Percentiles rank a stretch among this genome's conserved stretches.
Evolutionary conservation across 2,113 vertebrate genomes (phyloP).

Genomic region (Hymenochirus boettgeri): DNA sequence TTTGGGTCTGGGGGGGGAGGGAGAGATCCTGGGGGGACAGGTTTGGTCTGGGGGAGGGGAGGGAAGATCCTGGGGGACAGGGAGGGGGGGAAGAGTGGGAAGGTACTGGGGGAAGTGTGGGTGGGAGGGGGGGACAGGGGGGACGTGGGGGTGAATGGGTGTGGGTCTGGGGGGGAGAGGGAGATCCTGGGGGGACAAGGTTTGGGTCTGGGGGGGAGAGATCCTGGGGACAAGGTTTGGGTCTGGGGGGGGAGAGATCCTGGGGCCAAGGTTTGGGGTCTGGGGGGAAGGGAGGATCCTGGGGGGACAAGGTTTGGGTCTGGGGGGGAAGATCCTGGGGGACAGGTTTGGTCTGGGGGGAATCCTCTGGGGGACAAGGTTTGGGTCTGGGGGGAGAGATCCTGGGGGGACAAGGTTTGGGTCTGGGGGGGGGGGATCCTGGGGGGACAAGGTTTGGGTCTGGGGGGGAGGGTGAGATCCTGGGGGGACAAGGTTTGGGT

Average conservation of each 20-base stretch:
- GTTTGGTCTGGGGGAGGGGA: too few relatives aligned
- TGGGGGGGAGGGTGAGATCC: not conserved
- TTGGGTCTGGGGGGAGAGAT: not conserved
- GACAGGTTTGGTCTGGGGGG: too few relatives aligned
- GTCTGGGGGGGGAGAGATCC: not conserved
- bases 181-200: too few relatives aligned
- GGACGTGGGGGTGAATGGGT: too few relatives aligned
- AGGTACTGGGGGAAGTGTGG: constrained; percentile 24
- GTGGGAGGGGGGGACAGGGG: not conserved
- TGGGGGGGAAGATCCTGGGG: too few relatives aligned
- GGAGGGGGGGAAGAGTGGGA: too few relatives aligned
- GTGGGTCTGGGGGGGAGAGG: too few relatives aligned
- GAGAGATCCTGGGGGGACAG: too few relatives aligned
- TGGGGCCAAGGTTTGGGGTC: not conserved
- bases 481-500: too few relatives aligned
- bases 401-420: not conserved
- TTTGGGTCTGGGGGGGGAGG: too few relatives aligned
- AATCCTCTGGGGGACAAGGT: not conserved
- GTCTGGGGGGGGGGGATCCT: not conserved
- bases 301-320: not conserved
- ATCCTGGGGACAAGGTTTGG: not conserved
- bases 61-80: too few relatives aligned
- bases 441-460: not conserved
- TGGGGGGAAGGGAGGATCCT: not conserved
- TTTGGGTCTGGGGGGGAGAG: too few relatives aligned